These are phyloP conservation scores for Apaloderma vittatum DNA, from an alignment of 2,113 vertebrate species.

Conservation along the genomic window DNA sequence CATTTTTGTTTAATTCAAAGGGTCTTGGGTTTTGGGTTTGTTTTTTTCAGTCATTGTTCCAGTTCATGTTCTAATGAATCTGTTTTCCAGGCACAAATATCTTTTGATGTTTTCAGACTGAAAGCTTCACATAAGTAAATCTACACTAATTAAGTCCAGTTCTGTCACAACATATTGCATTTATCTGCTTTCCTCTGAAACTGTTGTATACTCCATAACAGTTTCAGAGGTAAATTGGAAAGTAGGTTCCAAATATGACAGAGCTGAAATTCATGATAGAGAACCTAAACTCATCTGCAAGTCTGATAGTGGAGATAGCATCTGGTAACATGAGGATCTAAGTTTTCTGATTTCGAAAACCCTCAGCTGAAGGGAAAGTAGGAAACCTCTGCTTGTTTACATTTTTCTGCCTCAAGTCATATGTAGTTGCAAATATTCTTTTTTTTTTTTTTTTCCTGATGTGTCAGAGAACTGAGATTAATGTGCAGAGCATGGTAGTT, in stretches of 20 bases:
- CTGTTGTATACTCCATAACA: not conserved
- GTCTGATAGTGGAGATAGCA: not conserved
- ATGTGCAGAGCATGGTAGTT: not conserved
- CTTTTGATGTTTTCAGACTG: not conserved
- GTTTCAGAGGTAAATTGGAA: not conserved
- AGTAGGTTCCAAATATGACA: not conserved
- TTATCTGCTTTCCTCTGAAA: not conserved
- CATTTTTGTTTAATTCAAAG: not conserved
- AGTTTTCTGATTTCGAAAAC: not conserved
- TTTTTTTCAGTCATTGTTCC: not conserved
- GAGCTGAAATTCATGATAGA: not conserved
- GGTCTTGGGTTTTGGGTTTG: not conserved
- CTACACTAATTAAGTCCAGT: not conserved
- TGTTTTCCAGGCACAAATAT: not conserved
- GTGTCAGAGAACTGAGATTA: not conserved
- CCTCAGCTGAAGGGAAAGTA: not conserved
- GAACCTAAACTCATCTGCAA: not conserved
- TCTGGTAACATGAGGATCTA: not conserved
- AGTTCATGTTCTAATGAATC: not conserved
- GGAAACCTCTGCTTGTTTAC: not conserved
- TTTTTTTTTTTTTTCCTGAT: not conserved
- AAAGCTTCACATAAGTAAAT: not conserved
- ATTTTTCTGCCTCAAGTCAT: not conserved
- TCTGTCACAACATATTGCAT: not conserved
- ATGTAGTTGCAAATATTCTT: not conserved